These are phyloP conservation scores for Zele albiditarsus DNA, from an alignment of 2,888 invertebrate species.

Conservation along the genomic window DNA sequence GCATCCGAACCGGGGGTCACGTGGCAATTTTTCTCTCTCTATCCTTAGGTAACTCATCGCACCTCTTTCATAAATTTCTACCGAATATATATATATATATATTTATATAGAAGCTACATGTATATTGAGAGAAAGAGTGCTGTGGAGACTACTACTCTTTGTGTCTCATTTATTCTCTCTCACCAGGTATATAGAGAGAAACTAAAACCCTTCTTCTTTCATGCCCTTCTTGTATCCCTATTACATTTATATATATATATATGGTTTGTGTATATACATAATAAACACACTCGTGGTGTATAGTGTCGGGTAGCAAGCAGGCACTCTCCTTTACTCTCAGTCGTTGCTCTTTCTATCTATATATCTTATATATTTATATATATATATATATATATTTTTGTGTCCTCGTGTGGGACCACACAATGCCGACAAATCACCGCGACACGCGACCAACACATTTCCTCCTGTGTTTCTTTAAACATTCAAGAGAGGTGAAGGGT, in stretches of 20 bases:
- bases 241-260: background rate
- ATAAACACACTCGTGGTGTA: background rate
- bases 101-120: background rate
- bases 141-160: background rate
- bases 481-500: constrained; percentile 49
- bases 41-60: background rate
- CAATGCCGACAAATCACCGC: constrained; percentile 65
- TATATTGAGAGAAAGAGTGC: background rate
- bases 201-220: constrained; percentile 16
- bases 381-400: background rate
- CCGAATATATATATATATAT: background rate
- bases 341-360: constrained; percentile 25
- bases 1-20: constrained; percentile 54
- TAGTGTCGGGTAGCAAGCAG: background rate
- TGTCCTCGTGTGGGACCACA: constrained; percentile 31
- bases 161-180: background rate
- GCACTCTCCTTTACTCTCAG: constrained; percentile 13
- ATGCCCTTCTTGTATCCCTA: background rate
- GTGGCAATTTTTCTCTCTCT: constrained; percentile 50
- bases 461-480: constrained; percentile 57
- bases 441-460: constrained; percentile 68
- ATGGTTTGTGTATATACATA: background rate
- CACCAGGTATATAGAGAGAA: background rate
- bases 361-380: background rate
- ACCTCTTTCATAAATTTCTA: constrained; percentile 28